Percentiles rank a stretch among this genome's conserved stretches.
Conservation (phyloP, 2,888 invertebrate genomes). For the Xylota sylvarum region DNA sequence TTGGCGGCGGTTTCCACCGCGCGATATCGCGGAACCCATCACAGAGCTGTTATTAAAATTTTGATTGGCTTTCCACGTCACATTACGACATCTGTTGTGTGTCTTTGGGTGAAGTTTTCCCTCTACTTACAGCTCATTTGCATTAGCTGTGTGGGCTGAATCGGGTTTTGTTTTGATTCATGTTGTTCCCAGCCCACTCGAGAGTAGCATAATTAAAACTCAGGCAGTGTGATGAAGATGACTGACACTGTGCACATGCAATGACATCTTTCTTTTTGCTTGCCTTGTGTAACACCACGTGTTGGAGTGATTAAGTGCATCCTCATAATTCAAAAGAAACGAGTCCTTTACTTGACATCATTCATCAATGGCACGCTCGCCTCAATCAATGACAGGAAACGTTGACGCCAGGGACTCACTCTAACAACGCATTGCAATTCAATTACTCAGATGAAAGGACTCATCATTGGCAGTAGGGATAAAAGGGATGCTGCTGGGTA, state of each 20-base stretch:
- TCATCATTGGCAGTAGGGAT: constrained; percentile 38
- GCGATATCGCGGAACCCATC: constrained; percentile 56
- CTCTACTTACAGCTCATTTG: constrained; percentile 49
- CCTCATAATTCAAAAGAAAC: constrained; percentile 21
- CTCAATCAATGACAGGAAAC: constrained; percentile 7
- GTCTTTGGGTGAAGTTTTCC: constrained; percentile 14
- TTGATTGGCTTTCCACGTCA: constrained; percentile 69
- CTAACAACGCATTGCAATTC: constrained; percentile 58
- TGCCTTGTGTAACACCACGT: background rate
- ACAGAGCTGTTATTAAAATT: constrained; percentile 49
- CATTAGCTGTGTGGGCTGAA: constrained; percentile 59
- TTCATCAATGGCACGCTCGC: constrained; percentile 51
- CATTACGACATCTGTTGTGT: constrained; percentile 47
- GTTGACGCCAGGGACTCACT: constrained; percentile 8
- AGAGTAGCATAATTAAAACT: constrained; percentile 52
- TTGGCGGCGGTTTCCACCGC: constrained; percentile 18
- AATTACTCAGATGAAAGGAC: constrained; percentile 63
- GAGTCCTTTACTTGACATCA: constrained; percentile 33
- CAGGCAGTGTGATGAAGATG: constrained; percentile 20
- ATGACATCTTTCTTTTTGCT: background rate
- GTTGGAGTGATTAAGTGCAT: constrained; percentile 2
- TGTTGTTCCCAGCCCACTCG: constrained; percentile 48
- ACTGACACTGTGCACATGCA: constrained; percentile 3
- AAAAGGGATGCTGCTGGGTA: constrained; percentile 33
- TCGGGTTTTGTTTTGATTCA: constrained; percentile 50